phyloP scores from a whole-genome alignment of 2,888 invertebrate genomes.

The Sphaerophoria taeniata region DNA sequence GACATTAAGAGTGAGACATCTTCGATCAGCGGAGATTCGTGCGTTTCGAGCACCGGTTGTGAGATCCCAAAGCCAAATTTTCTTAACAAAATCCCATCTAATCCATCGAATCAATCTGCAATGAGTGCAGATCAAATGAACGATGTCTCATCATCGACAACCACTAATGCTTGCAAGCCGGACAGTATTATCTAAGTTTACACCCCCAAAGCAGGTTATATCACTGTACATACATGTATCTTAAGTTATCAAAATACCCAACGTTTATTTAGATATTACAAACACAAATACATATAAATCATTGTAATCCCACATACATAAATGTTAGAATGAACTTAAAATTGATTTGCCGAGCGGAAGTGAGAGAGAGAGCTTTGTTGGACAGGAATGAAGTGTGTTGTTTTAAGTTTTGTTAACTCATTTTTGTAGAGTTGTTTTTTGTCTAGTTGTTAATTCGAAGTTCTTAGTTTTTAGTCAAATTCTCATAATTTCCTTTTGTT shows the following conservation, averaged over 20 bases:
- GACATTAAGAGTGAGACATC: constrained; percentile 81
- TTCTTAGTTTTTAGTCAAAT: constrained; percentile 56
- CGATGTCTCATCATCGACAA: constrained; percentile 23
- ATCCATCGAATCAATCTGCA: constrained; percentile 1
- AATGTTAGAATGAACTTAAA: constrained; percentile 15
- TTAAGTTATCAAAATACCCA: not conserved
- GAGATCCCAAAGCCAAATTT: constrained; percentile 68
- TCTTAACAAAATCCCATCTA: constrained; percentile 63
- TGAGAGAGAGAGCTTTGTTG: constrained; percentile 60
- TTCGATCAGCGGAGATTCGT: constrained; percentile 77
- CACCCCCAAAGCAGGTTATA: constrained; percentile 21
- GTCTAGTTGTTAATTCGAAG: constrained; percentile 68
- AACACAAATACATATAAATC: constrained; percentile 38
- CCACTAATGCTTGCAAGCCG: constrained; percentile 50
- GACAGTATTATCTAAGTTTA: constrained; percentile 58
- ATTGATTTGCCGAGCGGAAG: not conserved
- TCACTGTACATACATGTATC: constrained; percentile 46
- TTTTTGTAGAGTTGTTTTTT: constrained; percentile 75
- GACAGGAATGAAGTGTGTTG: constrained; percentile 64
- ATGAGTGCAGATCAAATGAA: constrained; percentile 22
- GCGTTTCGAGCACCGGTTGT: constrained; percentile 37
- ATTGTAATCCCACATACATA: constrained; percentile 14
- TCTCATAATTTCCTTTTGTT: constrained; percentile 11
- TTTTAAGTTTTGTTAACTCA: constrained; percentile 68
- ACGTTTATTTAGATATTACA: constrained; percentile 62